Evolutionary conservation across 2,797 vertebrate genomes (phyloP).

Genomic region (Chaenodraco wilsoni): DNA sequence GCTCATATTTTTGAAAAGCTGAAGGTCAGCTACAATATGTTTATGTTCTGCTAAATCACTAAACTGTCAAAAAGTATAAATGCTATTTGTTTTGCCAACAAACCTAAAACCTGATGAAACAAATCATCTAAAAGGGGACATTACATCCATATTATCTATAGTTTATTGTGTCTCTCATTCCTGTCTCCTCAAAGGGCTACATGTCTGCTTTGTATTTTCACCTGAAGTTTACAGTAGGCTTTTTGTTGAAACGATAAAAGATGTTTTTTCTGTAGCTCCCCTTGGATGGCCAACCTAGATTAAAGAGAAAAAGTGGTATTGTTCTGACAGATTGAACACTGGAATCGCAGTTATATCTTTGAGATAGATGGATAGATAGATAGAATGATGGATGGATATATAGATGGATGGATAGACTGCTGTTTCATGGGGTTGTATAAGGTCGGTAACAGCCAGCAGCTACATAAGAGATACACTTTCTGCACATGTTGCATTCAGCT

Average conservation of each 20-base stretch:
- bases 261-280: neutral
- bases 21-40: neutral
- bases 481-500: conserved; percentile 15
- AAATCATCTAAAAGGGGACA: neutral
- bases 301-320: neutral
- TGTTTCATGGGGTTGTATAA: neutral
- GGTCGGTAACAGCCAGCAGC: neutral
- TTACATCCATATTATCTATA: neutral
- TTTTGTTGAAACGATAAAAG: neutral
- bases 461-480: neutral
- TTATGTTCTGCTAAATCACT: neutral
- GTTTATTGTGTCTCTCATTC: neutral
- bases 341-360: neutral
- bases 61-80: neutral
- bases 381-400: no score
- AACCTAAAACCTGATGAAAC: no score
- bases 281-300: neutral
- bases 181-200: neutral
- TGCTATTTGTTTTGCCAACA: neutral
- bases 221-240: neutral
- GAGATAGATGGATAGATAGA: neutral
- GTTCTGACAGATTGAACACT: neutral
- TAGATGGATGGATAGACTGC: neutral
- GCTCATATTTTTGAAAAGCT: neutral
- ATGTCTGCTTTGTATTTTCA: neutral